These are phyloP conservation scores for Takifugu rubripes DNA, from an alignment of 2,797 vertebrate species.

Conservation along the genomic window DNA sequence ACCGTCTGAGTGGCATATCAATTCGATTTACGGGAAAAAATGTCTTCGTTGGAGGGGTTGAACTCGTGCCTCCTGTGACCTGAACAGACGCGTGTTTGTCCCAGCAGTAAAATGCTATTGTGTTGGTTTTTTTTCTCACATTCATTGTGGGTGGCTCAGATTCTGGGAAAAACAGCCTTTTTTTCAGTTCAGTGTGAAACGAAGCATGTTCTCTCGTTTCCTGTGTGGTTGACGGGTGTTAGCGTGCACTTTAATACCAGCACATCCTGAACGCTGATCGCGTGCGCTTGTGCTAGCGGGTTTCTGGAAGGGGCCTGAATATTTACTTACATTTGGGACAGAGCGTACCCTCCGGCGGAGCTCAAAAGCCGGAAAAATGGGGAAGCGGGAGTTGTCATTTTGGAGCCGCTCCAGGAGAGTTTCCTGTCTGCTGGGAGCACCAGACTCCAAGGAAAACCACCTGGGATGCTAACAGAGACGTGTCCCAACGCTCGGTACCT, in stretches of 20 bases:
- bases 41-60: conserved; percentile 1
- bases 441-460: conserved; percentile 21
- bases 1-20: conserved; percentile 13
- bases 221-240: conserved; percentile 13
- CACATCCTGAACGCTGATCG: conserved; percentile 8
- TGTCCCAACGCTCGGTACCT: too few species aligned
- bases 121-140: conserved; percentile 45
- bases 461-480: too few species aligned
- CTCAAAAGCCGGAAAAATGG: conserved; percentile 34
- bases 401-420: conserved; percentile 61
- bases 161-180: conserved; percentile 52
- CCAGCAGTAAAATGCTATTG: conserved; percentile 45
- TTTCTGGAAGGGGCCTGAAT: conserved; percentile 49
- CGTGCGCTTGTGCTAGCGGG: neutral
- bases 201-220: conserved; percentile 9
- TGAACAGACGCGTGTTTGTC: conserved; percentile 55
- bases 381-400: conserved; percentile 32
- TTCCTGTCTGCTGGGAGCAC: conserved; percentile 64
- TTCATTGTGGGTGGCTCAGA: conserved; percentile 52
- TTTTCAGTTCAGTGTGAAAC: conserved; percentile 31
- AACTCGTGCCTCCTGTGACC: neutral
- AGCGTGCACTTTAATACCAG: conserved; percentile 9
- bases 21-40: conserved; percentile 51
- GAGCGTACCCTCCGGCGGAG: conserved; percentile 44
- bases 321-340: conserved; percentile 60